Conservation (phyloP, 1,140 invertebrate genomes). For the Colletes latitarsis region DNA sequence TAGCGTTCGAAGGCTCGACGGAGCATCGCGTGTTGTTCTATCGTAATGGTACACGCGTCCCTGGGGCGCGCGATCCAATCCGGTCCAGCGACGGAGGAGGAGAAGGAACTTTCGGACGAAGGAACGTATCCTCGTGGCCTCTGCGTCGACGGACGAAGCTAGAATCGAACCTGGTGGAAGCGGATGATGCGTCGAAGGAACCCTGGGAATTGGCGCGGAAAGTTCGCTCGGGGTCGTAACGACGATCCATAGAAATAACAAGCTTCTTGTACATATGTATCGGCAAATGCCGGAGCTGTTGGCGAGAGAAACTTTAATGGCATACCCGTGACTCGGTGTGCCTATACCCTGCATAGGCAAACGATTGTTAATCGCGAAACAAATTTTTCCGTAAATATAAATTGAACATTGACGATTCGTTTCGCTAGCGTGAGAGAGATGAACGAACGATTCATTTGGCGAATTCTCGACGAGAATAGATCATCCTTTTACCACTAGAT, state of each 20-base stretch:
- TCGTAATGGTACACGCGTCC: slow-evolving; percentile 22
- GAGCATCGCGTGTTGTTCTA: slow-evolving; percentile 44
- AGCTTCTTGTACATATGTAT: slow-evolving; percentile 19
- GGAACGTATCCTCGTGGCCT: neutral
- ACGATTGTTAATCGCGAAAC: neutral
- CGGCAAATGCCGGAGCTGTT: neutral
- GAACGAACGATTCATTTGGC: slow-evolving; percentile 66
- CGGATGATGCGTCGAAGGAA: neutral
- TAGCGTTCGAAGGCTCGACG: slow-evolving; percentile 72
- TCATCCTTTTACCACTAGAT: slow-evolving; percentile 78
- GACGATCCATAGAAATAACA: neutral
- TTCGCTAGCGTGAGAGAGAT: slow-evolving; percentile 29
- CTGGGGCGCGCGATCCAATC: neutral
- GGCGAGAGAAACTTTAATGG: slow-evolving; percentile 17
- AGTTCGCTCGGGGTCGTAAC: neutral
- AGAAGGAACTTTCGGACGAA: neutral
- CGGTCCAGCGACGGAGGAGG: neutral
- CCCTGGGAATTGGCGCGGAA: too few relatives aligned
- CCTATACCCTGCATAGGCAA: slow-evolving; percentile 20
- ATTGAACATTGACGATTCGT: slow-evolving; percentile 19
- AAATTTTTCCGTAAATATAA: slow-evolving; percentile 29
- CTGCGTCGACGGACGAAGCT: neutral
- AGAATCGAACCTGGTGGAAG: neutral
- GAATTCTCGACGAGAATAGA: slow-evolving; percentile 69
- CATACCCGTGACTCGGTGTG: slow-evolving; percentile 19